These are phyloP conservation scores for Actenoides hombroni DNA, from an alignment of 2,113 vertebrate species.

Conservation along the genomic window DNA sequence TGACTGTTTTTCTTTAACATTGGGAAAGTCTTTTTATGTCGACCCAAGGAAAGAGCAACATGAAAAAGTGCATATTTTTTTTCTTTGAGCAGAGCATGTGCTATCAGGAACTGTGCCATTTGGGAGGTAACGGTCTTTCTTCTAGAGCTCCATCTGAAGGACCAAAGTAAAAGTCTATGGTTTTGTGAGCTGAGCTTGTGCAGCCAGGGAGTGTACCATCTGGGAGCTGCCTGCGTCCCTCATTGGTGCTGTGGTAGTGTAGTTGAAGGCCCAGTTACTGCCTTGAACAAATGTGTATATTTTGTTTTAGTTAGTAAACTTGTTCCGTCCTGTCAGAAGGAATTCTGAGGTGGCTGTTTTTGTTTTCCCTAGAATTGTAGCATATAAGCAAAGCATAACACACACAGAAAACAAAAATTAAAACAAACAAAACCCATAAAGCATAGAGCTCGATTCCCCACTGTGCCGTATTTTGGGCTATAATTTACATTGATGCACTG, in stretches of 20 bases:
- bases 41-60: not conserved
- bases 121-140: not conserved
- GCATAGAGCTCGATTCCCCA: not conserved
- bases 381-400: not conserved
- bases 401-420: not conserved
- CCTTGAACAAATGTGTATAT: not conserved
- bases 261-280: not conserved
- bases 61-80: not conserved
- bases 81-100: not conserved
- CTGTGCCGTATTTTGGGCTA: not conserved
- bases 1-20: not conserved
- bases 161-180: not conserved
- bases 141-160: not conserved
- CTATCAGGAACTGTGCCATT: not conserved
- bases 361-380: not conserved
- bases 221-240: not conserved
- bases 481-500: not conserved
- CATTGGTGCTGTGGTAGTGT: rapidly evolving
- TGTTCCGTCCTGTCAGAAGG: not conserved
- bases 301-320: not conserved
- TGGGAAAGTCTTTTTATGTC: not conserved
- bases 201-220: not conserved
- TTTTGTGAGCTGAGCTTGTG: not conserved
- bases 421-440: not conserved
- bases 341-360: not conserved